These are phyloP conservation scores for Thymallus thymallus DNA, from an alignment of 2,113 vertebrate species.

Conservation along the genomic window DNA sequence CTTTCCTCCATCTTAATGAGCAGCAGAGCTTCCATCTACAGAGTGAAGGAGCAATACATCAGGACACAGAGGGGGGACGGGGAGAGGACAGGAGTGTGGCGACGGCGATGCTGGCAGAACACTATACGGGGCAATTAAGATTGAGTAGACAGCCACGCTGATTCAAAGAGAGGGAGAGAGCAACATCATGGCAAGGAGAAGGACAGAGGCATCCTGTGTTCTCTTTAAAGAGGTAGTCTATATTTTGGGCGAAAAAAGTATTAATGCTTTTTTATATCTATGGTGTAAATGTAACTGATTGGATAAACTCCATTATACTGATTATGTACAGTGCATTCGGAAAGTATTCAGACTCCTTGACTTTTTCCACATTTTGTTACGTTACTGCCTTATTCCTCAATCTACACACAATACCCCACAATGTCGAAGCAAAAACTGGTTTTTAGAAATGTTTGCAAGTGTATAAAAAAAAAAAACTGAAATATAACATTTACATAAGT, in stretches of 20 bases:
- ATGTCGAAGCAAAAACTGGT: no score
- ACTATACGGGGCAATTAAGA: constrained; percentile 38
- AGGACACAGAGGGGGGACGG: constrained; percentile 47
- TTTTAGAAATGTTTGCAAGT: no score
- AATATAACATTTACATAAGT: no score
- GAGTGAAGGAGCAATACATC: constrained; percentile 65
- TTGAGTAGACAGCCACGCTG: constrained; percentile 47
- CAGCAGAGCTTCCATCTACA: constrained; percentile 64
- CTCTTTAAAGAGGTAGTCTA: background rate
- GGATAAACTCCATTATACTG: background rate
- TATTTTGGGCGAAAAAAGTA: background rate
- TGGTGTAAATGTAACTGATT: no score
- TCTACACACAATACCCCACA: no score
- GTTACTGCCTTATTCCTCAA: no score
- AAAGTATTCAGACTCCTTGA: no score
- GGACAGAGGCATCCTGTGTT: constrained; percentile 9
- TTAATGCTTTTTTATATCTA: no score
- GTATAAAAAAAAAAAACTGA: no score
- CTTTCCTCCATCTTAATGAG: constrained; percentile 77
- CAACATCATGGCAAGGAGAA: constrained; percentile 24
- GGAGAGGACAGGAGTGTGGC: constrained; percentile 53
- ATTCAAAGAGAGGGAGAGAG: constrained; percentile 35
- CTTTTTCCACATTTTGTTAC: no score
- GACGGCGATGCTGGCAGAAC: constrained; percentile 51
- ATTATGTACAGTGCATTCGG: background rate